Evolutionary conservation across 2,113 vertebrate genomes (phyloP), one percentile per base, ranked within the genome.

Genomic region (Tachycineta bicolor): DNA sequence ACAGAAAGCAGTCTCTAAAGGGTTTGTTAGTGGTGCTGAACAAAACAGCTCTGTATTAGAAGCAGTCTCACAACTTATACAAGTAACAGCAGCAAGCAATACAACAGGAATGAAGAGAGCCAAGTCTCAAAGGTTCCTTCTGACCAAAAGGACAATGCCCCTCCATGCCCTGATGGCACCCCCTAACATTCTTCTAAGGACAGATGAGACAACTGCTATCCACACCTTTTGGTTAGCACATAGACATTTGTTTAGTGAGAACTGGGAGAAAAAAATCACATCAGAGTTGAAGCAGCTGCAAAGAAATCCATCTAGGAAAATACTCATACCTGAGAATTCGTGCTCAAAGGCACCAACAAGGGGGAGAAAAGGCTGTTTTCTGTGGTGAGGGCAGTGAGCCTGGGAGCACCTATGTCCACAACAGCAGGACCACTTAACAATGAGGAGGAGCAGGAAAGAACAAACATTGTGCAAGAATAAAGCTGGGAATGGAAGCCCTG

Each of bases 291-390:
- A 49, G 43, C 13, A 53, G 31, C 10, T 80, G 24, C 34, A 55
- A 64, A 89, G 63, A 90, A 94, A 80, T 53, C 26, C n/a, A 44
- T 22, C 59, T 26, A 49, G 31, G 34, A 86, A 80, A 89, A 68
- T 26, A 12, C 10, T 69, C 3, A 17, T 16, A 39, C 24, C 49
- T 41, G 37, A 63, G 25, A 83, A 69, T 18, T 18, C 46, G 58
- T 31, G 46, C 44, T 73, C 29, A 29, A 69, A 73, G 50, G 25
- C 46, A 90, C 1, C 2, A 1, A 3, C 15, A 39, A 75, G 10
- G 17, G 21, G 70, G 24, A 76, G 33, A 39, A 92, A 71, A 69
- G 14, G 37, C 26, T 83, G 26, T 23, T 43, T 44, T 9, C 43
- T 68, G 25, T 0, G 0, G 21, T 7, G 14, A 22, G 21, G 18